Conservation (phyloP, 2,797 vertebrate species). For the Bucorvus abyssinicus region DNA sequence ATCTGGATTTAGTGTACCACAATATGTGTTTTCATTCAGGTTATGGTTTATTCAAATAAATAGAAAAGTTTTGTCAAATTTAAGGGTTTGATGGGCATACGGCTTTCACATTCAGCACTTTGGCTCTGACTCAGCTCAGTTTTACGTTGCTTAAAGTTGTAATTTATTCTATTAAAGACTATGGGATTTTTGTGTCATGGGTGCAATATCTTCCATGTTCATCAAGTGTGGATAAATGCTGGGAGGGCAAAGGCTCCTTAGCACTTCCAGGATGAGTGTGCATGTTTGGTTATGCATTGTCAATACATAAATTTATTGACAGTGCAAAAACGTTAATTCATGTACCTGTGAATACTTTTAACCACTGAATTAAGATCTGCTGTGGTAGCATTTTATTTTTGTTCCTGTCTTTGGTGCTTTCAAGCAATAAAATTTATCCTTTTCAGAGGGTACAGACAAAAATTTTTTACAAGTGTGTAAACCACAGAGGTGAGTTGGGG, state of each 20-base stretch:
- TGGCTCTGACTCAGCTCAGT: not conserved
- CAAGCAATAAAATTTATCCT: not conserved
- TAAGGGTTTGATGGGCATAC: not conserved
- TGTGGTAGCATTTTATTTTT: not conserved
- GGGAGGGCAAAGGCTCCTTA: not conserved
- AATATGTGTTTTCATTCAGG: not conserved
- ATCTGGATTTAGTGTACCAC: not conserved
- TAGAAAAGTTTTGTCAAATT: not conserved
- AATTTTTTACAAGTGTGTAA: accelerated
- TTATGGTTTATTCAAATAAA: not conserved
- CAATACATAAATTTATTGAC: not conserved
- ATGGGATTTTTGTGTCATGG: not conserved
- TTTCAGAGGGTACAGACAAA: not conserved
- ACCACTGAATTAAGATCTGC: not conserved
- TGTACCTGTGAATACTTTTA: not conserved
- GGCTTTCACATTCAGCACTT: not conserved
- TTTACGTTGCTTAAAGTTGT: not conserved
- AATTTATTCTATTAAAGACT: not conserved
- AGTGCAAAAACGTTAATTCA: not conserved
- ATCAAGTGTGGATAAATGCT: not conserved
- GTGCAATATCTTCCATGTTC: not conserved
- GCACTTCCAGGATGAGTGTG: not conserved
- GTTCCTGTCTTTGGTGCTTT: not conserved
- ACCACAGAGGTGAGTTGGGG: accelerated
- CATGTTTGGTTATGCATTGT: not conserved